phyloP scores from a whole-genome alignment of 2,888 invertebrate species.

The Cheilosia soror region DNA sequence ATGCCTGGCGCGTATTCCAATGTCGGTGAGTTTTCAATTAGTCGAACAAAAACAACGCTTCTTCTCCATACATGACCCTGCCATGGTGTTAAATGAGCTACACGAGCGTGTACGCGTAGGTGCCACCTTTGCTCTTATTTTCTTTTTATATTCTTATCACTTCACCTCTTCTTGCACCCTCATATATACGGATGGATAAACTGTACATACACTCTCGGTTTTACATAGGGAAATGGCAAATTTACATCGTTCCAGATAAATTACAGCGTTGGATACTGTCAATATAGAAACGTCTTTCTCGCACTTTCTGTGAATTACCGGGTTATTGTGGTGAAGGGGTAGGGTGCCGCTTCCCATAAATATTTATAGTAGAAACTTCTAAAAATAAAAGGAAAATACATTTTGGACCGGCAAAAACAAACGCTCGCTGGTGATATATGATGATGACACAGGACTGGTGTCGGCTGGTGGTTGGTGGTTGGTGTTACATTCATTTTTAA shows the following conservation, averaged over 20 bases:
- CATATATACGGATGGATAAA: not conserved
- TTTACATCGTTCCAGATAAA: conserved; percentile 25
- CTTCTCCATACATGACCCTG: conserved; percentile 25
- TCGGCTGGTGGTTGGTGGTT: conserved; percentile 2
- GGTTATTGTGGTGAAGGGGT: no score
- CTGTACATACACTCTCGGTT: not conserved
- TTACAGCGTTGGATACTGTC: conserved; percentile 2
- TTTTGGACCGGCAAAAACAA: conserved; percentile 6
- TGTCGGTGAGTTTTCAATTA: conserved; percentile 45
- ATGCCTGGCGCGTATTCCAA: not conserved
- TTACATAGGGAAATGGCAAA: not conserved
- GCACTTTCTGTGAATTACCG: no score
- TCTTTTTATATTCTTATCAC: conserved; percentile 2
- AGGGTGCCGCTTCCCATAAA: no score
- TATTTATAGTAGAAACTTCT: no score
- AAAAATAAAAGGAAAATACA: not conserved
- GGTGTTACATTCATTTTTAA: not conserved
- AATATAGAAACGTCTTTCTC: not conserved
- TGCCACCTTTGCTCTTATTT: conserved; percentile 33
- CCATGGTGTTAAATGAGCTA: conserved; percentile 33
- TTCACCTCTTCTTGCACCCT: not conserved
- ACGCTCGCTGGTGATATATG: not conserved
- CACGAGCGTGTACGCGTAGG: conserved; percentile 42
- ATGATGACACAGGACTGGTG: not conserved
- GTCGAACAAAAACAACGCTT: conserved; percentile 5